phyloP scores from a whole-genome alignment of 2,888 invertebrate genomes.

The Heliconius aoede region DNA sequence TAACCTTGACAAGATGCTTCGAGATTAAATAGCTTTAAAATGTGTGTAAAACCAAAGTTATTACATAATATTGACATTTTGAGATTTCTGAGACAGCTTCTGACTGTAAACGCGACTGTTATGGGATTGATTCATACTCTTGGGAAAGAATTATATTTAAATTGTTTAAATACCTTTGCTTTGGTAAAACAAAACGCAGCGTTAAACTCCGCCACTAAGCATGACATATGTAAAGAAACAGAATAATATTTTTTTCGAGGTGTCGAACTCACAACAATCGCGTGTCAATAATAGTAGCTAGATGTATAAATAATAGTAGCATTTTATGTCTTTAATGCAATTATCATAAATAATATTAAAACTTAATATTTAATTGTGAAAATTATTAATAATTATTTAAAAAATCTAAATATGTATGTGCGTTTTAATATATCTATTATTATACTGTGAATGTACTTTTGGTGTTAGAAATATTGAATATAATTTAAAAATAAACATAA shows the following conservation, averaged over 20 bases:
- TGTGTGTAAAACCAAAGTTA: neutral
- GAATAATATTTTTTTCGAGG: neutral
- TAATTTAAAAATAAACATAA: neutral
- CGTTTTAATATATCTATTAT: neutral
- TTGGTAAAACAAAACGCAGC: neutral
- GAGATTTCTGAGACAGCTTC: neutral
- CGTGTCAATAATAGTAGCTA: too few relatives aligned
- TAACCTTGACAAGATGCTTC: constrained; percentile 21
- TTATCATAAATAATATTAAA: neutral
- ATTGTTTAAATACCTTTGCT: neutral
- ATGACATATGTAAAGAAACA: neutral
- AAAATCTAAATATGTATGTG: constrained; percentile 4
- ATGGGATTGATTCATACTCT: neutral
- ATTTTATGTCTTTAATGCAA: neutral
- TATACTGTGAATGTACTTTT: constrained; percentile 16
- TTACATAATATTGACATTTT: neutral
- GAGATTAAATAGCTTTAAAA: neutral
- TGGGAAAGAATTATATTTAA: neutral
- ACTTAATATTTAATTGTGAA: neutral
- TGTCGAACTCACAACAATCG: neutral
- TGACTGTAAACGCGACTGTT: neutral
- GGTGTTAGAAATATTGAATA: constrained; percentile 1
- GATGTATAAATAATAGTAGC: too few relatives aligned
- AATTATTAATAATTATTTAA: neutral
- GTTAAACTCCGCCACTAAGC: neutral